These are phyloP conservation scores for Drosophila takahashii DNA, from an alignment of 1,140 invertebrate species.

Conservation along the genomic window DNA sequence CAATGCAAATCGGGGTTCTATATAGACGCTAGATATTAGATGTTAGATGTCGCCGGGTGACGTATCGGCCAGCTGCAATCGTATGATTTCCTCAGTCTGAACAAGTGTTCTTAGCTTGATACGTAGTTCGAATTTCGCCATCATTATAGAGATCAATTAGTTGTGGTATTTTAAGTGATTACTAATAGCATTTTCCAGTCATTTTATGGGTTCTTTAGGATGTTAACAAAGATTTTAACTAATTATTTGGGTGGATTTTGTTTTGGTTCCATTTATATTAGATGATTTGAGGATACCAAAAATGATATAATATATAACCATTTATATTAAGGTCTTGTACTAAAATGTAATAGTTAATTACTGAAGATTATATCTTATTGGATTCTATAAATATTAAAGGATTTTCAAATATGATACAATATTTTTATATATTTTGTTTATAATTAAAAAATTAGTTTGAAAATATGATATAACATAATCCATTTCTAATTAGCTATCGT, in stretches of 20 bases:
- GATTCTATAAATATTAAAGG: no score
- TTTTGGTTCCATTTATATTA: background rate
- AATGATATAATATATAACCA: no score
- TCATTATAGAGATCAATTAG: background rate
- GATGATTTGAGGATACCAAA: background rate
- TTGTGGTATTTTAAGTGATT: background rate
- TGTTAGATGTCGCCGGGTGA: slow-evolving; percentile 1
- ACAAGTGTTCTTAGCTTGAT: background rate
- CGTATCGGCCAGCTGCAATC: background rate
- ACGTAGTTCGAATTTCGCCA: background rate
- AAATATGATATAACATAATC: no score
- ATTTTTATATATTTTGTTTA: no score
- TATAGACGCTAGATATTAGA: background rate
- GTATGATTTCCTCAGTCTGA: background rate
- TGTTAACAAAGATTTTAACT: background rate
- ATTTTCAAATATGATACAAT: no score
- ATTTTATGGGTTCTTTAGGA: background rate
- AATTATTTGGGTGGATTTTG: background rate
- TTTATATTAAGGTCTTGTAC: no score
- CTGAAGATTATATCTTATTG: no score
- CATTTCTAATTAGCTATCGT: no score
- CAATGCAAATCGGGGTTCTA: slow-evolving; percentile 9
- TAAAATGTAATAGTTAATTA: no score
- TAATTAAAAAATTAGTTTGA: no score
- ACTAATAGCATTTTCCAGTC: background rate